Evolutionary conservation across 92 coral and sea anemone genomes (phyloP), one percentile per base, ranked within the genome.

Genomic region (Heteractis magnifica): DNA sequence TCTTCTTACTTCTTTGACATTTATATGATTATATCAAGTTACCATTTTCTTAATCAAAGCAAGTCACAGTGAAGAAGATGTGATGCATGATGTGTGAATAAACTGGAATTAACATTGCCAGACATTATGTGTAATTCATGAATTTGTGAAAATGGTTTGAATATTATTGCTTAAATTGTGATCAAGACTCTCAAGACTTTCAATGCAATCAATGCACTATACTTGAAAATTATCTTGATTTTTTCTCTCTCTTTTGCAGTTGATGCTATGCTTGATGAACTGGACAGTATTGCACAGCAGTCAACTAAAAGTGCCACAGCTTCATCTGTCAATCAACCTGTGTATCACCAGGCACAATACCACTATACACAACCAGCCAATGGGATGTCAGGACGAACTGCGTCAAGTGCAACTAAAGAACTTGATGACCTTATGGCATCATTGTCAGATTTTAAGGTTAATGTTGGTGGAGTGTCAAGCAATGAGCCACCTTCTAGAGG

Each of bases 361-460:
- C 90, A 89, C 77, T 82, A 65, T 16, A 68, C 86, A 7, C 88
- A 88, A 72, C 88, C 87, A 62, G 26, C 83, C 52, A 89, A 87
- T 81, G 94, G 84, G 11, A 65, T 87, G 51, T 92, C 85, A 58
- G 92, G 90, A 65, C 90, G 92, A 14, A 94, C 95, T 72, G 99
- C 99, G 14, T 96, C 99, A n/a, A 94, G 94, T 58, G 99, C 99
- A 0, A 96, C 99, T 16, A 94, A 95, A 71, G 99, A 96, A 78
- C 86, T 96, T 49, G 99, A 96, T 77, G 99, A 96, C 83, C 81
- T 96, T 62, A 96, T 96, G 99, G 99, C 99, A 41, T 96, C 99
- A 12, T 83, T 96, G 86, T 96, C 99, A 26, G 99, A 96, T 81
- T 96, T 96, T 83, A 96, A 96, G 88, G 99, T 94, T 26, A 96